Evolutionary conservation across 2,797 vertebrate species (phyloP), one percentile per base, ranked within the genome.

Genomic region (Erethizon dorsatum): DNA sequence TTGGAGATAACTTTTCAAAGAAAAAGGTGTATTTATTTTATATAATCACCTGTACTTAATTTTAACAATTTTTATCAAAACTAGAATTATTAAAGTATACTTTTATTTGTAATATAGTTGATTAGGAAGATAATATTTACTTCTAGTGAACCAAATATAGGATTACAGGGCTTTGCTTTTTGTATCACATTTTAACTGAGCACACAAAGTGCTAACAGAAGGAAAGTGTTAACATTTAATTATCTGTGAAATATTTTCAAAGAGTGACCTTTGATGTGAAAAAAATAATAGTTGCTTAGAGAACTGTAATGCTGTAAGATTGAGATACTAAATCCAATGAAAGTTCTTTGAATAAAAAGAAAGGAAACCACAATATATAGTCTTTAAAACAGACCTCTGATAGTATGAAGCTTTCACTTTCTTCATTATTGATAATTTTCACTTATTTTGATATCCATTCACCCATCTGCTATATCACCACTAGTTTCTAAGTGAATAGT

Each of bases 201-300:
- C 85, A 56, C 83, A 86, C 20, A 45, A 24, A 83, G 28, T 69
- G 20, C 59, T 82, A 75, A 92, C 90, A 96, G 90, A 97, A 97
- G 97, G 86, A 97, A 97, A 86, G 83, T 97, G 83, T 97, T 98
- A 97, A 69, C 96, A 82, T 97, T 97, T 97, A 96, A 97, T 95
- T 97, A 84, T 87, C 97, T 97, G 96, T 95, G 96, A 97, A 95
- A 91, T 92, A 97, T 95, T 97, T 97, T 94, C 95, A 92, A 92
- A 67, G 93, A 96, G 59, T 91, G 71, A 91, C 61, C 96, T 98
- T 97, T 97, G 95, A 95, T 96, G 96, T 97, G 95, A 90, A 97
- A 96, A 92, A 77, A 69, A 91, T 85, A 96, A 95, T 95, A 90
- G 95, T 88, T 90, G 50, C 85, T 86, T 85, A 86, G 85, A 96